A percentile compares a stretch with the other conserved stretches of the same genome.
Conservation (phyloP, 2,888 invertebrate genomes). For the Entomobrya proxima region DNA sequence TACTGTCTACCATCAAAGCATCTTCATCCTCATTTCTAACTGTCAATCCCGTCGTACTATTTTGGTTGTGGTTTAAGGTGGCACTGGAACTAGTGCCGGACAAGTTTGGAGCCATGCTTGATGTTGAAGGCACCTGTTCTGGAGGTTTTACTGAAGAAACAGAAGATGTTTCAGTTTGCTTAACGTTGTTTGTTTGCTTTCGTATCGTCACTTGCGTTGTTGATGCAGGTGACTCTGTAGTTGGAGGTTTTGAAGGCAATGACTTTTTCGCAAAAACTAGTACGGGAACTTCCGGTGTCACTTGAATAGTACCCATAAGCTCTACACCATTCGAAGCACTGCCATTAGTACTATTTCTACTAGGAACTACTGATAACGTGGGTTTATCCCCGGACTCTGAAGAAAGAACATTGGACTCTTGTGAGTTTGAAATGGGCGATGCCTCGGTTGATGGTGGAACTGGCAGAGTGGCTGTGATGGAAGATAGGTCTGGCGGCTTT, state of each 20-base stretch:
- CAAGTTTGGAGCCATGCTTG: background rate
- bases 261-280: conserved; percentile 29
- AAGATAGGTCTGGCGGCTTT: conserved; percentile 25
- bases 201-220: background rate
- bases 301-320: background rate
- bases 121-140: conserved; percentile 32
- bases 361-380: conserved; percentile 5
- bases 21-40: conserved; percentile 38
- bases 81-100: background rate
- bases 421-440: background rate
- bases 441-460: background rate
- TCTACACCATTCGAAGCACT: conserved; percentile 17
- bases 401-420: background rate
- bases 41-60: background rate
- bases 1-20: background rate
- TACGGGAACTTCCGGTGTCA: background rate
- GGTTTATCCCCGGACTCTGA: background rate
- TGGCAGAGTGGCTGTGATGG: background rate
- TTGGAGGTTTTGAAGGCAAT: background rate
- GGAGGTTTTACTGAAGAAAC: background rate
- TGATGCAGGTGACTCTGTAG: background rate
- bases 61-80: background rate
- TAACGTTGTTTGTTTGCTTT: background rate
- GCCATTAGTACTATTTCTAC: conserved; percentile 26
- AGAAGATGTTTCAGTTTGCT: background rate